phyloP scores from a whole-genome alignment of 2,797 vertebrate species.

The Sebastiscus tertius region DNA sequence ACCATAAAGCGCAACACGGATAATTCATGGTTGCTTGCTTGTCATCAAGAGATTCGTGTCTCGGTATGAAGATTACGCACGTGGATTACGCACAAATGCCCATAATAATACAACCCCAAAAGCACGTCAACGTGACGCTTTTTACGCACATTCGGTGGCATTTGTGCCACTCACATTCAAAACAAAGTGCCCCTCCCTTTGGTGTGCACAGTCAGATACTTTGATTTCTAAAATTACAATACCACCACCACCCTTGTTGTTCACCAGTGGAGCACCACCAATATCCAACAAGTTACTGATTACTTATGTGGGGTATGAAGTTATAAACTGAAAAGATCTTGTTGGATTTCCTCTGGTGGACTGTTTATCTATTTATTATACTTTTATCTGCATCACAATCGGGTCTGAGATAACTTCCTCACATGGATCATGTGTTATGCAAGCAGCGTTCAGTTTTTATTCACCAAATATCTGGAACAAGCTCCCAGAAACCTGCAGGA shows the following conservation, averaged over 20 bases:
- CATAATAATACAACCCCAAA: slow-evolving; percentile 1
- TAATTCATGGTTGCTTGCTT: not conserved
- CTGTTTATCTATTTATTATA: not conserved
- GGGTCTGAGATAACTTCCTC: not conserved
- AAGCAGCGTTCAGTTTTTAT: too few species aligned
- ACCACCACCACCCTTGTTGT: not conserved
- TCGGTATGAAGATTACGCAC: not conserved
- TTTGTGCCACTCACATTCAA: slow-evolving; percentile 9
- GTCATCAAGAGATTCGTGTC: not conserved
- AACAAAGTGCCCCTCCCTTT: slow-evolving; percentile 21
- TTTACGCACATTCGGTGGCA: slow-evolving; percentile 31
- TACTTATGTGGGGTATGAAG: too few species aligned
- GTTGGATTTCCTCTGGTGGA: not conserved
- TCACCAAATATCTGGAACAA: too few species aligned
- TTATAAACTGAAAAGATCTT: not conserved
- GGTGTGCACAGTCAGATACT: not conserved
- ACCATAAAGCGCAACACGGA: not conserved
- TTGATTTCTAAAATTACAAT: not conserved
- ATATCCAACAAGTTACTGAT: too few species aligned
- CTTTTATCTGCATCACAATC: not conserved
- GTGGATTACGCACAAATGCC: not conserved
- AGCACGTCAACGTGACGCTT: slow-evolving; percentile 8
- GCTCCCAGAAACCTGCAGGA: too few species aligned
- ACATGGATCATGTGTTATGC: not conserved
- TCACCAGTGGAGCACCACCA: not conserved